Evolutionary conservation across 2,797 vertebrate species (phyloP), one percentile per base, ranked within the genome.

Genomic region (Sparidentex hasta): DNA sequence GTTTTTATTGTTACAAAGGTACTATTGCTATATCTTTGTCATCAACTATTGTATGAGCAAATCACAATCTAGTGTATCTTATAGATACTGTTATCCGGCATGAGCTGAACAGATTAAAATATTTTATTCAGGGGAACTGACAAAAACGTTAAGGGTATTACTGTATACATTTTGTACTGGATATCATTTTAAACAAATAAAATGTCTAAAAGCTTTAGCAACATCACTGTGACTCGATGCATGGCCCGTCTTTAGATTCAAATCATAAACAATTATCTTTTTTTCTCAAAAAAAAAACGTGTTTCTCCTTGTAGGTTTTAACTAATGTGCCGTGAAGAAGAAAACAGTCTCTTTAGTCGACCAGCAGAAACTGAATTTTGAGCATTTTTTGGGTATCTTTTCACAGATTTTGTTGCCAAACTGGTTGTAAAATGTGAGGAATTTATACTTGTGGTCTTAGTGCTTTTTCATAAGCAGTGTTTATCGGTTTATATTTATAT

Each of bases 151-250:
- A 94, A 94, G 93, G 92, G 92, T 95, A 96, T 95, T 96, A 96
- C 95, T 96, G 95, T 97, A 97, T 96, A 97, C 94, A 92, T 98
- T 99, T 99, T 99, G 96, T 99, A 99, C 97, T 97, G 95, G 96
- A 97, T 96, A 97, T 97, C 96, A 96, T 97, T 97, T 95, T 97
- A 97, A 99, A 98, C 96, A 95, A 97, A 95, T 96, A 95, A 96
- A 95, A 95, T 84, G 64, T 86, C 21, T 65, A 80, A 85, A 88
- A 67, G 65, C 52, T 77, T 46, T 21, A 62, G 52, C 55, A 61
- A 43, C 63, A 43, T 74, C 0, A 27, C 8, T 55, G 55, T 65
- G 48, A 65, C 13, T 55, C 7, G 4, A n/a, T 55, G 11, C 3
- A 2, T 56, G 33, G 6, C 47, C 3, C 3, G 3, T 58, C 5